Evolutionary conservation across 2,113 vertebrate species (phyloP), one percentile per base, ranked within the genome.

Genomic region (Thalassoma bifasciatum): DNA sequence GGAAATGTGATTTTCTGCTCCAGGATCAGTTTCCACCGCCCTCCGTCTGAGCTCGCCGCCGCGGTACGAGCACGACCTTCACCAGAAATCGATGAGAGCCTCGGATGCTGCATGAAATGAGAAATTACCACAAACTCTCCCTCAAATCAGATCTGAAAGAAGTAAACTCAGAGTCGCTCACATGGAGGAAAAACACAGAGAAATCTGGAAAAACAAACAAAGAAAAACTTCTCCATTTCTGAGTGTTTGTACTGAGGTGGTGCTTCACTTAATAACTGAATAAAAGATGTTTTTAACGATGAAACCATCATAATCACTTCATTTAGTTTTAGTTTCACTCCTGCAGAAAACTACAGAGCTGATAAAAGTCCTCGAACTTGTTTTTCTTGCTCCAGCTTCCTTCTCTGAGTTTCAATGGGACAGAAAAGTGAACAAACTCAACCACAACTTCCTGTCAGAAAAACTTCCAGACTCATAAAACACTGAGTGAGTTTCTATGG

Each of bases 1-100:
- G 14, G 8, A 84, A 75, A 88, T 72, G 47, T 1, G 64, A 84
- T 86, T 74, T 74, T 4, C 47, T 65, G 13, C 61, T 44, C 22
- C 3, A 46, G 10, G 34, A 53, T 47, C 62, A 40, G 57, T 38
- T 61, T 63, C 64, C 7, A n/a, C 62, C 42, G 34, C 62, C 47
- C 51, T 14, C 23, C 22, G n/a, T 44, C 40, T 59, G 54, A 2
- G 52, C 38, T 74, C 8, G 37, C 51, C 70, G 63, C 57, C 14
- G 59, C 22, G 1, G 47, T 16, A 23, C 2, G 17, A 67, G 47
- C 14, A 12, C 4, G 62, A 79, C 84, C 78, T 77, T 76, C 71
- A 44, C 22, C 36, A 50, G 58, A 16, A 75, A 88, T 79, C 66
- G 12, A 84, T 82, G 53, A 12, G 3, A 2, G 34, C 68, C 50